Evolutionary conservation across 1,140 invertebrate genomes (phyloP).

Genomic region (Caenorhabditis briggsae): DNA sequence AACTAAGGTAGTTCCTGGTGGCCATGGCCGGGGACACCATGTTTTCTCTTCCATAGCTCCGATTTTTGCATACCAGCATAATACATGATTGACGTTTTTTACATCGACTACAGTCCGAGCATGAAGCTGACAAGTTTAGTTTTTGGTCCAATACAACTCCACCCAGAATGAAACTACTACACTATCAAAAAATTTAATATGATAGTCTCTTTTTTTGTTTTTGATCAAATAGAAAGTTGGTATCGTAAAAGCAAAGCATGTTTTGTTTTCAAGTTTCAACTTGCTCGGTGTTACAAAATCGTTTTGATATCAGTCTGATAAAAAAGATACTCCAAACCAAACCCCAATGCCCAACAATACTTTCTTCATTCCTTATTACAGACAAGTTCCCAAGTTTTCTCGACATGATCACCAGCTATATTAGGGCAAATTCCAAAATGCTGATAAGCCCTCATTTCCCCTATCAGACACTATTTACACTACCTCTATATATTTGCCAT

Average conservation of each 20-base stretch:
- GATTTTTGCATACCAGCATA: too few relatives aligned
- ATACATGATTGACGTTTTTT: neutral
- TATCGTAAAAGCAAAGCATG: conserved; percentile 37
- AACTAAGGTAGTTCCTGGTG: too few relatives aligned
- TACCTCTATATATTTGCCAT: conserved; percentile 41
- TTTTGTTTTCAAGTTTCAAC: conserved; percentile 29
- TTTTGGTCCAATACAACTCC: conserved; percentile 5
- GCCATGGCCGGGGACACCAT: too few relatives aligned
- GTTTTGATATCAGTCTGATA: conserved; percentile 21
- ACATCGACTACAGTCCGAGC: neutral
- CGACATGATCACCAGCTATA: neutral
- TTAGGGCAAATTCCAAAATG: conserved; percentile 28
- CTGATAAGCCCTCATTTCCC: conserved; percentile 31
- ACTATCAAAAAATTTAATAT: conserved; percentile 35
- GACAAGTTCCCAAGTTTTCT: neutral
- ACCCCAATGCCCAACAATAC: neutral
- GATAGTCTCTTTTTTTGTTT: conserved; percentile 51
- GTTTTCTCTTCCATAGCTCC: too few relatives aligned
- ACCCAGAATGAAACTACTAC: conserved; percentile 11
- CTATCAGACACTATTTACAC: conserved; percentile 43
- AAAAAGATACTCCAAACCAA: conserved; percentile 15
- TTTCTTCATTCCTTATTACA: neutral
- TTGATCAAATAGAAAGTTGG: conserved; percentile 22
- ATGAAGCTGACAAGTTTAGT: neutral
- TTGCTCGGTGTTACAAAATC: conserved; percentile 47